Evolutionary conservation across 2,888 invertebrate species (phyloP).

Genomic region (Agrochola macilenta): DNA sequence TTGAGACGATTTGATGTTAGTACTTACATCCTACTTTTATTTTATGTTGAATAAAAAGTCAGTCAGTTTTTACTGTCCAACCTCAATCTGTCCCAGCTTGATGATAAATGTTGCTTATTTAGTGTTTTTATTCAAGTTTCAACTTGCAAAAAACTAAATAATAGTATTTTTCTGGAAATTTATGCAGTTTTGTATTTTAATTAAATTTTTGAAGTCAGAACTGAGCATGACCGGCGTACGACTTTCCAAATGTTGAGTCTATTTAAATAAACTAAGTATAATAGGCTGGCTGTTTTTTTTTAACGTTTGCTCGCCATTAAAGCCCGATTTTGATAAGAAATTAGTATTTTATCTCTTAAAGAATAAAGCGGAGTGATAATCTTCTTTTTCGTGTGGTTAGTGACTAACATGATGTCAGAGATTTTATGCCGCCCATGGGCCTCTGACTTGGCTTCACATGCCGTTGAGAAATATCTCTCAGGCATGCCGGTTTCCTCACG

Average conservation of each 20-base stretch:
- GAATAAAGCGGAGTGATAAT: not conserved
- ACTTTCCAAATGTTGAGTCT: not conserved
- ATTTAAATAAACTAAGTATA: not conserved
- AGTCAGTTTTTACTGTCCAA: not conserved
- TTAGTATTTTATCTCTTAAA: not conserved
- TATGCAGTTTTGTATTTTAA: not conserved
- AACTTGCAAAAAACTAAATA: not conserved
- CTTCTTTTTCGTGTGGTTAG: no score
- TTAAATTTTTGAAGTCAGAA: not conserved
- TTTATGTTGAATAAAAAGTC: not conserved
- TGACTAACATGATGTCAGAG: no score
- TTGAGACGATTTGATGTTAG: not conserved
- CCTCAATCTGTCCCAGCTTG: constrained; percentile 13
- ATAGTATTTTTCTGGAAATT: not conserved
- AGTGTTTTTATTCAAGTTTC: not conserved
- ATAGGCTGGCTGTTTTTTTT: not conserved
- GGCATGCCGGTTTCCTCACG: no score
- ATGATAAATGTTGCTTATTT: constrained; percentile 14
- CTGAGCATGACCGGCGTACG: not conserved
- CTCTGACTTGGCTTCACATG: no score
- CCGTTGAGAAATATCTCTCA: no score
- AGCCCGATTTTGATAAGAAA: not conserved
- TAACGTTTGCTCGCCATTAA: not conserved
- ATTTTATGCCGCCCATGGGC: no score
- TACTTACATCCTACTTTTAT: constrained; percentile 1